Percentiles rank a stretch among this genome's conserved stretches.
Evolutionary conservation across 2,888 invertebrate species (phyloP).

Genomic region (Ferdinandea cuprea): DNA sequence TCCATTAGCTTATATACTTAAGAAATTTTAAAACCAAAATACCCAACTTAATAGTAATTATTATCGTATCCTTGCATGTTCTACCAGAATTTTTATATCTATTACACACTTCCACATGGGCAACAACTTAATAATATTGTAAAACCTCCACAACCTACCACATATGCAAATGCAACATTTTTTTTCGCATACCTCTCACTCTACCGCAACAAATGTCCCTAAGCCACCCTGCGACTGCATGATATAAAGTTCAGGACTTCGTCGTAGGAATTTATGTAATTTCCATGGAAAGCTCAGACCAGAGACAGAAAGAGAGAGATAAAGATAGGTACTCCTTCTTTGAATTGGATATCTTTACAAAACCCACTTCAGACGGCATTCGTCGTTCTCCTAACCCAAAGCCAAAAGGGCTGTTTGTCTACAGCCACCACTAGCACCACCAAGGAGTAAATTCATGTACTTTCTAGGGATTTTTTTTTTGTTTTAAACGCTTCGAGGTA

Average conservation of each 20-base stretch:
- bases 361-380: constrained; percentile 65
- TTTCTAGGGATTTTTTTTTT: constrained; percentile 34
- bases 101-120: constrained; percentile 16
- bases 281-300: constrained; percentile 63
- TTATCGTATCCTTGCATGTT: not conserved
- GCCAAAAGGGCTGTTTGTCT: constrained; percentile 32
- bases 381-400: constrained; percentile 65
- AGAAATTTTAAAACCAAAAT: not conserved
- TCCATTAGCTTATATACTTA: not conserved
- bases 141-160: not conserved
- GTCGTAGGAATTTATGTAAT: constrained; percentile 62
- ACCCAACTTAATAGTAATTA: constrained; percentile 3
- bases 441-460: constrained; percentile 28
- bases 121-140: constrained; percentile 36
- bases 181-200: too few species aligned
- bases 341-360: constrained; percentile 58
- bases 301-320: not conserved
- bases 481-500: constrained; percentile 44
- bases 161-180: constrained; percentile 3
- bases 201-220: not conserved
- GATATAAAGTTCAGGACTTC: constrained; percentile 24
- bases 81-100: not conserved
- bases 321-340: constrained; percentile 12
- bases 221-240: not conserved
- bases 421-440: constrained; percentile 7